Percentiles rank a stretch among this genome's conserved stretches.
These are phyloP conservation scores for Cataglyphis rosenhaueri DNA, from an alignment of 2,888 invertebrate species.

Conservation along the genomic window DNA sequence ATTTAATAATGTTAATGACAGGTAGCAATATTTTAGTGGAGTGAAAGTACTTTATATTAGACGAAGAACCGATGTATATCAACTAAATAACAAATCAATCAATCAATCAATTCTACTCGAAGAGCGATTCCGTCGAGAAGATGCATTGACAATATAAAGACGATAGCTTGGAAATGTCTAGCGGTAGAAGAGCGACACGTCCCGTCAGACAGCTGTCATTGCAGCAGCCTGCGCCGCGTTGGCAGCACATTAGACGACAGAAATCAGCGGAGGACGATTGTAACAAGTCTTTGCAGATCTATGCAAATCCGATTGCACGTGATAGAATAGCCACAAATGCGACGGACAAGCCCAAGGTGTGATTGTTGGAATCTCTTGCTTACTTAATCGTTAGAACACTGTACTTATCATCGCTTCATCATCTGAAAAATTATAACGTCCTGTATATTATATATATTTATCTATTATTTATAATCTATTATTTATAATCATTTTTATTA, in stretches of 20 bases:
- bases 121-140: neutral
- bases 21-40: neutral
- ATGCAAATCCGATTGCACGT: conserved; percentile 67
- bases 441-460: no score
- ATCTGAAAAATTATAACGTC: neutral
- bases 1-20: neutral
- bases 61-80: neutral
- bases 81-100: neutral
- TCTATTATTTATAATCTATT: neutral
- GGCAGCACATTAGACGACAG: conserved; percentile 79
- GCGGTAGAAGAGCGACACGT: conserved; percentile 71
- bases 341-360: conserved; percentile 68
- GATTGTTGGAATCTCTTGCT: neutral
- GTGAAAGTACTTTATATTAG: neutral
- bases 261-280: conserved; percentile 81
- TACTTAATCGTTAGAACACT: neutral
- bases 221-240: conserved; percentile 77
- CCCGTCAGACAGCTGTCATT: conserved; percentile 82
- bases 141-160: neutral
- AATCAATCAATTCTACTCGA: neutral
- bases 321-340: conserved; percentile 64
- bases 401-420: neutral
- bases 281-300: conserved; percentile 74
- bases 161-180: conserved; percentile 71
- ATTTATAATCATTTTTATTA: neutral